A percentile compares a stretch with the other conserved stretches of the same genome.
These are phyloP conservation scores for Agonopterix arenella DNA, from an alignment of 2,888 invertebrate species.

Conservation along the genomic window DNA sequence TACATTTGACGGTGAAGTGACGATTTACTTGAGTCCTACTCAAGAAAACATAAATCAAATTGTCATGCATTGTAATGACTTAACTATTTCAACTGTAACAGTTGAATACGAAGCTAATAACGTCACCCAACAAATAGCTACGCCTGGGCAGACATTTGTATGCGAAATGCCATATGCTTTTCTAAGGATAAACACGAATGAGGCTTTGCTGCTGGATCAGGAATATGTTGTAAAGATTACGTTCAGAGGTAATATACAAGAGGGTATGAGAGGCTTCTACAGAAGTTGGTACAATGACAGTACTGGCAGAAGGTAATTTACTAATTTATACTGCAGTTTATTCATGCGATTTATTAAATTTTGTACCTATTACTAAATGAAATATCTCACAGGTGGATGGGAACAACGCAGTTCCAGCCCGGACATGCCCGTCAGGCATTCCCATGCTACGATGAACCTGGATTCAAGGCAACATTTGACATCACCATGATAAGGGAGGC, in stretches of 20 bases:
- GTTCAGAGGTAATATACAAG: conserved; percentile 82
- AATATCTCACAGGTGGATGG: conserved; percentile 79
- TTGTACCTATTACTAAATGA: background rate
- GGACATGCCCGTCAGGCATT: conserved; percentile 88
- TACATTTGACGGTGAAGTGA: conserved; percentile 57
- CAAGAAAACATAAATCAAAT: conserved; percentile 33
- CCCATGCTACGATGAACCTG: conserved; percentile 92
- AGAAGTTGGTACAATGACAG: conserved; percentile 83
- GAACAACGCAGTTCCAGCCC: conserved; percentile 88
- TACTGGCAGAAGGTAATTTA: conserved; percentile 24
- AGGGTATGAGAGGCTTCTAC: conserved; percentile 87
- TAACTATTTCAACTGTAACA: conserved; percentile 54
- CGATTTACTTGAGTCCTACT: conserved; percentile 37
- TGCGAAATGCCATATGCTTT: conserved; percentile 46
- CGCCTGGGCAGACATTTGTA: conserved; percentile 21
- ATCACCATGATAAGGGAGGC: conserved; percentile 79
- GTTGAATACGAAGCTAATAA: conserved; percentile 22
- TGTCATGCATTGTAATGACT: conserved; percentile 54
- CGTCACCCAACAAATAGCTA: conserved; percentile 18
- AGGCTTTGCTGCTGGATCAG: conserved; percentile 17
- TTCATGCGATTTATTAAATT: background rate
- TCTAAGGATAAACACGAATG: conserved; percentile 33
- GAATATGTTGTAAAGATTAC: conserved; percentile 80
- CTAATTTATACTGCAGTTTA: background rate
- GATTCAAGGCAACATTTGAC: conserved; percentile 85